Evolutionary conservation across 2,113 vertebrate species (phyloP), one percentile per base, ranked within the genome.

Genomic region (Struthio camelus): DNA sequence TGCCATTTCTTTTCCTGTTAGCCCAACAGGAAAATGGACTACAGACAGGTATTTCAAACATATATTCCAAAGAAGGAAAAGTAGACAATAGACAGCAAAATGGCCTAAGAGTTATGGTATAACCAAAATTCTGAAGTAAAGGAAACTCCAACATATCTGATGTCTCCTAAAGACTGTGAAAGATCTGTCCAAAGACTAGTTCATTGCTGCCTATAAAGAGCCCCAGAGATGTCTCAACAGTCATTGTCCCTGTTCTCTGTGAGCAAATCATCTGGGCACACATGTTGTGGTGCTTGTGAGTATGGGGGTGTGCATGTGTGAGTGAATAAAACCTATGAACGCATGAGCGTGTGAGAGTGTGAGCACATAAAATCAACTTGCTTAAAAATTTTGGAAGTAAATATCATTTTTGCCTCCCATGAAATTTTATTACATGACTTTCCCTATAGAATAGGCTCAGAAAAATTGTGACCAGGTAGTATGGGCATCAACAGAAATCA

Each of bases 231-330:
- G 14, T 53, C 38, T 9, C 48, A 38, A 40, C 23, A 56, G 23
- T 11, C 22, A 12, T 18, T 18, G 19, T 36, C 6, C 1, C 12
- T 2, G 2, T 42, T 66, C 6, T 77, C 44, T 30, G 22, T 44
- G 12, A 40, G 6, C 34, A 71, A 61, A 38, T 20, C 42, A 62
- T 40, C 11, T 28, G 54, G 32, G 19, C 50, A 18, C 32, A 38
- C 7, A 1, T 0, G 3, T 3, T 48, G 10, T 25, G 17, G 19
- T 64, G 17, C 28, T 38, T 51, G 48, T 11, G 28, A 77, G n/a
- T 40, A 66, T 50, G 13, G 24, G 22, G 3, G 4, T 59, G 14
- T 42, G 15, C 65, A 11, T 28, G 10, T 18, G 40, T 62, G 30
- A 51, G 36, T 36, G 10, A 80, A 59, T 34, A 71, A 65, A 81